Evolutionary conservation across 2,797 vertebrate genomes (phyloP), one percentile per base, ranked within the genome.

Genomic region (Danio jaintianensis): DNA sequence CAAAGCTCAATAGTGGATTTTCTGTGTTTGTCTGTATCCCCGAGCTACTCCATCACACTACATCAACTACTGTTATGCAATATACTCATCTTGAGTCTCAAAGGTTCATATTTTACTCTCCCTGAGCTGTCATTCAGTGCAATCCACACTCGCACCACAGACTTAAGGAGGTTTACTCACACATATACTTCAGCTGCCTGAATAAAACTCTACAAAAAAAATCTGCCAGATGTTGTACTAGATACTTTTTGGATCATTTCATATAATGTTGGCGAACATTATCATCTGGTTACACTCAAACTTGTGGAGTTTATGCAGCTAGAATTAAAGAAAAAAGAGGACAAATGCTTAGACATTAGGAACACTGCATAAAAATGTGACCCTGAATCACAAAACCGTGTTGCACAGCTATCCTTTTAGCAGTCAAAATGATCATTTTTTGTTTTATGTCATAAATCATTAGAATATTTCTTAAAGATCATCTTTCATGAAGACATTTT

Each of bases 21-120:
- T 70, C 36, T 70, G 6, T 75, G 16, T 73, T 45, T 45, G 75
- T 77, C 75, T 67, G 15, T 77, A 64, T 68, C 75, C 75, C 53
- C 12, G 22, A 78, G 75, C 64, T 78, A 59, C 53, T 29, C 68
- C 64, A 58, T 78, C 42, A 47, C 53, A 59, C 63, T 59, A 11
- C 52, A 78, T 78, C 42, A 59, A 59, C 40, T 50, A 20, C 42
- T 71, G 48, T 77, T 78, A 71, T 50, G 74, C 50, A 77, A 66
- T 71, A 42, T 29, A 71, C 40, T 72, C 73, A 78, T 61, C 36
- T 42, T 53, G 52, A 16, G 56, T 76, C 80, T 70, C 63, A 70
- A 68, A 45, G 64, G 56, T 64, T 76, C 67, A 58, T 72, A 42
- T 66, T 77, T 74, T 50, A 4, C 22, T 63, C 53, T 64, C 71